Evolutionary conservation across 2,113 vertebrate species (phyloP).

Genomic region (Phylloscopus trochilus): DNA sequence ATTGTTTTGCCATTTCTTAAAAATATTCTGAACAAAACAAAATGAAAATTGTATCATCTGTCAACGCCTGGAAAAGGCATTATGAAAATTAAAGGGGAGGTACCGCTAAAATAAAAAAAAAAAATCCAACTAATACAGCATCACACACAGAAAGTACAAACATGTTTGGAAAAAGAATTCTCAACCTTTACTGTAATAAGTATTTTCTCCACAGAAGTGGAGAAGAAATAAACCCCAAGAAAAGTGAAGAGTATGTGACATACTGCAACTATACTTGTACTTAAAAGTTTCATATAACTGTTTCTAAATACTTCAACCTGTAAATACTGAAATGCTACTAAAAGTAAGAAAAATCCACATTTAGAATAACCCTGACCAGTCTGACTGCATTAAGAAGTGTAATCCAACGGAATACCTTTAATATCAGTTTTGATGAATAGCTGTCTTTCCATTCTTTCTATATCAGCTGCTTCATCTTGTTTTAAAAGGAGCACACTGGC

Average conservation of each 20-base stretch:
- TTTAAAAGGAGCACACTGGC: neutral
- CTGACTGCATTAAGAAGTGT: neutral
- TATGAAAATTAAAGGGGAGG: neutral
- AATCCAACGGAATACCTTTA: constrained; percentile 1
- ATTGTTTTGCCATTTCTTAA: neutral
- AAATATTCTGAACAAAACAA: neutral
- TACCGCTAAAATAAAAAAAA: neutral
- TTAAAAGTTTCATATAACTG: neutral
- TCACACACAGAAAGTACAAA: neutral
- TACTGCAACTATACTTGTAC: neutral
- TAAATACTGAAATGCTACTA: neutral
- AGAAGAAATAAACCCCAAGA: neutral
- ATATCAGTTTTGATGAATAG: neutral
- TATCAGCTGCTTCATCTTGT: neutral
- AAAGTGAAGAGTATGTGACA: neutral
- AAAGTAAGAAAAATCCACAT: neutral
- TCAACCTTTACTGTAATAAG: neutral
- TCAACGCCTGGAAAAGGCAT: neutral
- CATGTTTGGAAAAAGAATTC: neutral
- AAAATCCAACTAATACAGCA: neutral
- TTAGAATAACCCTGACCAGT: neutral
- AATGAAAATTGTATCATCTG: neutral
- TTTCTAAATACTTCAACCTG: neutral
- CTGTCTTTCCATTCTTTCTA: neutral
- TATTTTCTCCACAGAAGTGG: neutral